Conservation (phyloP, 2,113 vertebrate genomes). For the Sisor rabdophorus region DNA sequence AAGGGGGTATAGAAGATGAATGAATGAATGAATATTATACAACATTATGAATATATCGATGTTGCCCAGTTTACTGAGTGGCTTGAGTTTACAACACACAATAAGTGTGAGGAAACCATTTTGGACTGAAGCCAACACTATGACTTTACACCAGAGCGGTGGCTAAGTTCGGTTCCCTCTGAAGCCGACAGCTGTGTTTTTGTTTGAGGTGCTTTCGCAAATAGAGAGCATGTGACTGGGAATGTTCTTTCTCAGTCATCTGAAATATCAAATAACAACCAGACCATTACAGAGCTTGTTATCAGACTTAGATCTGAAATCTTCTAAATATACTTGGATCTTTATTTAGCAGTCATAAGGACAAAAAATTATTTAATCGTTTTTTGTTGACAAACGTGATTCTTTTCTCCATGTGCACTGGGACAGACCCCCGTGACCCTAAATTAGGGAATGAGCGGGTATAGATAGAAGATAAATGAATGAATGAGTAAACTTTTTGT, state of each 20-base stretch:
- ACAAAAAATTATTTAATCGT: too few relatives aligned
- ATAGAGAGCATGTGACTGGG: neutral
- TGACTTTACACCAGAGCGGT: conserved; percentile 9
- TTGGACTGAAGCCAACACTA: neutral
- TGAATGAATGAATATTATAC: neutral
- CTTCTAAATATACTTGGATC: too few relatives aligned
- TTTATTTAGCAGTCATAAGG: too few relatives aligned
- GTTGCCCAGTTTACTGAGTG: neutral
- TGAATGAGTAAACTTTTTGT: neutral
- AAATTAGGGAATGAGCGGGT: too few relatives aligned
- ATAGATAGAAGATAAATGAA: too few relatives aligned
- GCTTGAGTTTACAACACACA: neutral
- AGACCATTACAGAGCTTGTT: neutral
- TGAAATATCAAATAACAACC: neutral
- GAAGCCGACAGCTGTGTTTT: neutral
- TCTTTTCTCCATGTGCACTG: too few relatives aligned
- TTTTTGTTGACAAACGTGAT: too few relatives aligned
- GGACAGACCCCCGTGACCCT: too few relatives aligned
- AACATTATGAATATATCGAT: neutral
- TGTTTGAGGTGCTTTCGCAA: neutral
- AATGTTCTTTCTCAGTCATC: neutral
- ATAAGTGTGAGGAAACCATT: neutral
- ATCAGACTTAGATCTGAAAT: neutral
- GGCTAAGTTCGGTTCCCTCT: neutral
- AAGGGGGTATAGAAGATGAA: neutral